Evolutionary conservation across 2,888 invertebrate species (phyloP).

Genomic region (Oegoconia quadripuncta): DNA sequence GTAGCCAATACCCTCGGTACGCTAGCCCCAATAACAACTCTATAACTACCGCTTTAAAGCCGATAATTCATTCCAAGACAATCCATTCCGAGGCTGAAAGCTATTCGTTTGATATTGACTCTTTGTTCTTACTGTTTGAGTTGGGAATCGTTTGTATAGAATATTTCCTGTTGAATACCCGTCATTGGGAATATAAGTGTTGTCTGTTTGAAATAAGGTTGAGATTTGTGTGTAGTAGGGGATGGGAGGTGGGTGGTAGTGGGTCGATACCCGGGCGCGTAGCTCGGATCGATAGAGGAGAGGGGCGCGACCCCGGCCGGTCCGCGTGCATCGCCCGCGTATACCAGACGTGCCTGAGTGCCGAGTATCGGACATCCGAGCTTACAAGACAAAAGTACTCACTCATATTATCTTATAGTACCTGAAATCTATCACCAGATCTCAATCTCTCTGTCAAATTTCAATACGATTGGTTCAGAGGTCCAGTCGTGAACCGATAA

Average conservation of each 20-base stretch:
- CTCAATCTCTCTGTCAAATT: no score
- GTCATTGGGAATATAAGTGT: slow-evolving; percentile 32
- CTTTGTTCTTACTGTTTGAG: slow-evolving; percentile 56
- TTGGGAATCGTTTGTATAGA: slow-evolving; percentile 51
- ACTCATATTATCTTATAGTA: slow-evolving; percentile 20
- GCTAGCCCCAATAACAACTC: slow-evolving; percentile 40
- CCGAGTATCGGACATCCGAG: slow-evolving; percentile 34
- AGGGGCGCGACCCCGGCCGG: slow-evolving; percentile 31
- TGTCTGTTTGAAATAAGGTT: slow-evolving; percentile 51
- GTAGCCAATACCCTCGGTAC: slow-evolving; percentile 48
- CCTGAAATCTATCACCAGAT: background rate
- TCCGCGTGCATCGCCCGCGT: slow-evolving; percentile 44
- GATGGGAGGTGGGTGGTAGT: slow-evolving; percentile 48
- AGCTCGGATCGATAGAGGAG: slow-evolving; percentile 67
- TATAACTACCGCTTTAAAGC: slow-evolving; percentile 57
- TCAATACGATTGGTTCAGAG: no score
- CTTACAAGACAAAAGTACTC: slow-evolving; percentile 47
- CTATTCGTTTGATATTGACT: slow-evolving; percentile 48
- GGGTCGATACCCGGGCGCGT: slow-evolving; percentile 68
- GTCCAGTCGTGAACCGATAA: no score
- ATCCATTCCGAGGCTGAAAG: slow-evolving; percentile 32
- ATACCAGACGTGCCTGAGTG: slow-evolving; percentile 42
- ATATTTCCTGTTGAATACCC: slow-evolving; percentile 22
- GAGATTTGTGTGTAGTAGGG: slow-evolving; percentile 43
- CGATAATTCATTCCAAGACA: slow-evolving; percentile 57